Evolutionary conservation across 2,113 vertebrate species (phyloP), one percentile per base, ranked within the genome.

Genomic region (Falcunculus frontatus): DNA sequence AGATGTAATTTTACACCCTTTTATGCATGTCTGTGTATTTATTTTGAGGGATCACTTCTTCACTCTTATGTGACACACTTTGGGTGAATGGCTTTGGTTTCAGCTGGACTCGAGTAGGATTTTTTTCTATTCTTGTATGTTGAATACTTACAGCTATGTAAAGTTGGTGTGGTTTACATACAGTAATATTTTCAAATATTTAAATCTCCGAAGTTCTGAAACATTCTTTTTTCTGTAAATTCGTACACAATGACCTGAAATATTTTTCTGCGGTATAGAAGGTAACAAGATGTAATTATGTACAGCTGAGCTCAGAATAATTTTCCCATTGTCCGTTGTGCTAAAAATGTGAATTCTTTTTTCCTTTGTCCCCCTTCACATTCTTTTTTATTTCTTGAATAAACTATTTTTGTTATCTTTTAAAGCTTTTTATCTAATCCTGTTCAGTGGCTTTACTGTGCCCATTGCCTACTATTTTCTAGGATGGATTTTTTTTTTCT

Each of bases 351-450:
- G 69, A 92, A 87, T 90, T 93, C 41, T 62, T 89, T 84, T 89
- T 85, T 37, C 57, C 26, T 83, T 95, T 95, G 50, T 95, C 62
- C 62, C 21, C 30, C 26, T 84, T 90, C 37, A 89, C 18, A 13
- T 73, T 84, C 52, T 87, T 88, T 96, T 91, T 88, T 89, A 75
- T 84, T 94, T 91, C 70, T 94, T 90, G 69, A 94, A 91, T 89
- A 94, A 95, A 92, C 67, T 93, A 65, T 88, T 91, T 95, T 87
- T 89, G 90, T 88, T 89, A 85, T 89, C 88, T 72, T 94, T 83
- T 73, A 65, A 93, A 89, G 86, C 74, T 96, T 84, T 93, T 92
- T 96, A 84, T 96, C 87, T 93, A 91, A 87, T 93, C 75, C 83
- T 89, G 15, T 95, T 91, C 94, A 89, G 47, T 92, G 63, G 23